Evolutionary conservation across 1,140 invertebrate genomes (phyloP), one percentile per base, ranked within the genome.

Genomic region (Goniozus legneri): DNA sequence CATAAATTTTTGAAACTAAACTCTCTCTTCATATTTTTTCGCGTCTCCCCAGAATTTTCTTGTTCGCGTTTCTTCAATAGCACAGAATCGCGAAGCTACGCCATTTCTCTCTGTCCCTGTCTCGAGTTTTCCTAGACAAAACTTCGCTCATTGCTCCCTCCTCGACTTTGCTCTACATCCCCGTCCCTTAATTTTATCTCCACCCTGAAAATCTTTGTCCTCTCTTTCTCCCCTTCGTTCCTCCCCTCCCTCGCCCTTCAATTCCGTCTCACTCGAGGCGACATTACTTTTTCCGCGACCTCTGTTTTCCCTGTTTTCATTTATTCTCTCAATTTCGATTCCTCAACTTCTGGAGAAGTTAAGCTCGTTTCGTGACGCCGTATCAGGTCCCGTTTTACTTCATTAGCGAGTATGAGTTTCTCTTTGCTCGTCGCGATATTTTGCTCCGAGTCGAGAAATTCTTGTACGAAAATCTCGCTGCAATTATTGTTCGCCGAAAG

Each of bases 321-420:
- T n/a, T n/a, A n/a, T n/a, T n/a, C n/a, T n/a, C n/a, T n/a, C n/a
- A n/a, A n/a, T n/a, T n/a, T n/a, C n/a, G n/a, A n/a, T n/a, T n/a
- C n/a, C n/a, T n/a, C n/a, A n/a, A n/a, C n/a, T n/a, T n/a, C n/a
- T n/a, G n/a, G n/a, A n/a, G n/a, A n/a, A n/a, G n/a, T n/a, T n/a
- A n/a, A n/a, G n/a, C 38, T 42, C 40, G 30, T 37, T 4, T 32
- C 24, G 22, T 16, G 8, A 32, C 19, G 27, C 21, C 8, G 27
- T 1, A 16, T 40, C 46, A 50, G 47, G 50, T 58, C 46, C 52
- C 49, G 58, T 60, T 60, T 62, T 60, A 60, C 60, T 62, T 62
- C 60, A 60, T 62, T 62, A 62, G 55, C 52, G 60, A 58, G 60
- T 62, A 62, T 60, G 60, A 62, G 60, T 58, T 62, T 62, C 58